Conservation (phyloP, 92 coral and sea anemone species). For the Isaurus tuberculatus region DNA sequence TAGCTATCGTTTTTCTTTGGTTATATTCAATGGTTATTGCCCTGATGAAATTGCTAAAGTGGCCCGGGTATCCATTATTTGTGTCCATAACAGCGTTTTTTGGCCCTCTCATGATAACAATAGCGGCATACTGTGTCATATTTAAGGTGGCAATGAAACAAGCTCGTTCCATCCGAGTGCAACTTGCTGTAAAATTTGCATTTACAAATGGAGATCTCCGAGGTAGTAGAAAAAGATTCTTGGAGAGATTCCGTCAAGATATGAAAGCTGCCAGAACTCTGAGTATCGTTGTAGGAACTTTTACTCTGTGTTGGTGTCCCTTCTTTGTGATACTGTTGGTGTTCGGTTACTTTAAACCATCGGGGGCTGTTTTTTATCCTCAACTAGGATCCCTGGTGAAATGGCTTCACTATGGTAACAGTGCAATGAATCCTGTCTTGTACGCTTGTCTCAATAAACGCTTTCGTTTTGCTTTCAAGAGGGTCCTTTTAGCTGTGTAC, state of each 20-base stretch:
- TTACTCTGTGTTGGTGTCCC: conserved; percentile 78
- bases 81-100: conserved; percentile 66
- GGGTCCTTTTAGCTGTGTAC: conserved; percentile 42
- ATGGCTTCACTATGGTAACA: conserved; percentile 78
- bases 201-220: conserved; percentile 43
- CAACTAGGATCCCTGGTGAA: conserved; percentile 48
- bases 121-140: conserved; percentile 70
- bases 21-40: conserved; percentile 69
- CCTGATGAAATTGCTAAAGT: conserved; percentile 38
- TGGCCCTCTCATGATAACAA: conserved; percentile 70
- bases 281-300: conserved; percentile 80
- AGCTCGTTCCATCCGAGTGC: conserved; percentile 72
- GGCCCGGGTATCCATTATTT: conserved; percentile 68
- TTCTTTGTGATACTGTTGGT: conserved; percentile 59
- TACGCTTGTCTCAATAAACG: conserved; percentile 78
- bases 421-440: conserved; percentile 80
- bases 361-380: not conserved
- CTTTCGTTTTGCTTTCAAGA: conserved; percentile 72
- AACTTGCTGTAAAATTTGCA: conserved; percentile 44
- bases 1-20: conserved; percentile 73
- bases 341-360: conserved; percentile 40
- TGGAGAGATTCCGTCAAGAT: conserved; percentile 67
- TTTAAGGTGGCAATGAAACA: conserved; percentile 81
- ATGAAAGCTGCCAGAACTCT: conserved; percentile 86
- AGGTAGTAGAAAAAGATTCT: conserved; percentile 39